Base-by-base conservation (phyloP, 2,113 vertebrate species). In the Balaeniceps rex region DNA sequence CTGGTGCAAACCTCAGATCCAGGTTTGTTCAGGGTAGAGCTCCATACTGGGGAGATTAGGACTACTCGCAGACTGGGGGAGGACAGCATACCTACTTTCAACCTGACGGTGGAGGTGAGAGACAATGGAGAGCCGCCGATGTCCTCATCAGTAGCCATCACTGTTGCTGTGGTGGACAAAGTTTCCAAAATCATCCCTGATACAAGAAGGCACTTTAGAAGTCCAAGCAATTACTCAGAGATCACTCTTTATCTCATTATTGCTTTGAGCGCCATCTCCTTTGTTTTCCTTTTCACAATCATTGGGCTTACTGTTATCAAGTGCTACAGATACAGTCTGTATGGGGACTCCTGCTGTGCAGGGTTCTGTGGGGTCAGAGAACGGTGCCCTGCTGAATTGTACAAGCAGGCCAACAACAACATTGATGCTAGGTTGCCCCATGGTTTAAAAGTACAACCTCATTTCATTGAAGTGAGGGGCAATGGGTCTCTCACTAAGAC, bases 401-500 rank as follows among this genome's bases (percentile, higher is more conserved):
- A 98, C 97, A 97, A 99, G 97, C 92, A 99, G 98, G 96, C 98
- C 90, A 99, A 99, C 94, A 99, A 98, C 97, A 99, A 99, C 47
- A 98, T 99, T 23, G 99, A 99, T 19, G 95, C 98, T 38, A 97
- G 98, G 89, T 80, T 99, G 76, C 98, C 99, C 4, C 98, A 98
- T 0, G 99, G 99, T 97, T 98, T 99, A 83, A 99, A 99, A 98
- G 99, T 99, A 16, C 99, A 99, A 88, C 99, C 99, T 34, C 99
- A 99, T 97, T 99, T 99, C 96, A 99, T 99, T 90, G 99, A 99
- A 96, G 99, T 99, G 93, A 98, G 99, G 88, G 99, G 99, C 81
- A 99, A 99, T 18, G 99, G 99, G 85, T 99, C 99, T 85, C 97
- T 99, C 92, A 99, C 99, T 49, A 99, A 99, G 98, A 99, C 99